phyloP scores from a whole-genome alignment of 2,113 vertebrate genomes.

The Peromyscus californicus region DNA sequence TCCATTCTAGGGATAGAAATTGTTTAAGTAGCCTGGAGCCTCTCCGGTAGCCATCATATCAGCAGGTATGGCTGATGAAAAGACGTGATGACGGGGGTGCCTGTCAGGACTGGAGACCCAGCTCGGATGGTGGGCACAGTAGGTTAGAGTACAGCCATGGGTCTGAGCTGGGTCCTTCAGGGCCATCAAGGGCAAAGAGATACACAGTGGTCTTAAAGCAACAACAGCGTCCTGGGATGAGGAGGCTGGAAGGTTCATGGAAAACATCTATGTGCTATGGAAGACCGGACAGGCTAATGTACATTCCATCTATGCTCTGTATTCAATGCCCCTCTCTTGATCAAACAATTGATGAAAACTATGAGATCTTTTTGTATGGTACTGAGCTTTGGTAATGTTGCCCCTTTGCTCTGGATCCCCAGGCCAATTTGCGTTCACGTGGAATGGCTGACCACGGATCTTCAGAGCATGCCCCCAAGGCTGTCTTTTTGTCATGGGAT shows the following conservation, averaged over 20 bases:
- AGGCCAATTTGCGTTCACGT: not conserved
- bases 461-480: not conserved
- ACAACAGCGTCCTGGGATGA: not conserved
- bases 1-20: not conserved
- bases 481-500: not conserved
- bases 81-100: not conserved
- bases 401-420: not conserved
- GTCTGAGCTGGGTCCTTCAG: not conserved
- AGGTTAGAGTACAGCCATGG: not conserved
- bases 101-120: not conserved
- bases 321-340: not conserved
- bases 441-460: not conserved
- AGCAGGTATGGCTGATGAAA: not conserved
- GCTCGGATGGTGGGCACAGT: not conserved
- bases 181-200: not conserved
- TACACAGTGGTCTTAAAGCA: not conserved
- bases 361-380: not conserved
- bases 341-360: no score
- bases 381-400: not conserved
- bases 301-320: not conserved
- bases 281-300: not conserved
- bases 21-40: not conserved
- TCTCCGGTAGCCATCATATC: not conserved
- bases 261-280: not conserved
- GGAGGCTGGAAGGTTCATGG: no score